Evolutionary conservation across 2,797 vertebrate genomes (phyloP).

Genomic region (Acestrorhynchus altus): DNA sequence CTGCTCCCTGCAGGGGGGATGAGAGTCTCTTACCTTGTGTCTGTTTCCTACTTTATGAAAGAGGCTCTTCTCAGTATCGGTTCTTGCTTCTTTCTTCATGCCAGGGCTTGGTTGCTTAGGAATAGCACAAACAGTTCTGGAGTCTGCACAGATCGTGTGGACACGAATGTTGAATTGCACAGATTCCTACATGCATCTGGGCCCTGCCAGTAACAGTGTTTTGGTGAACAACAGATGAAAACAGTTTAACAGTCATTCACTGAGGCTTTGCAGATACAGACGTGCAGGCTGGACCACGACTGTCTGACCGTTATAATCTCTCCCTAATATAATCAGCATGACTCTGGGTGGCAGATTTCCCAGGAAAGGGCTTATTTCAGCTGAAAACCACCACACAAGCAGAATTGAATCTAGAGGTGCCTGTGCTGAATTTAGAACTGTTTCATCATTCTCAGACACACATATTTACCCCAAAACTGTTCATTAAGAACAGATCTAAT

Average conservation of each 20-base stretch:
- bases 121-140: slow-evolving; percentile 37
- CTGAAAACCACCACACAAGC: not conserved
- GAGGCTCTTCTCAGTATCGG: not conserved
- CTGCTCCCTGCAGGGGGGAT: not conserved
- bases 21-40: not conserved
- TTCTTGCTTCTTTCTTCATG: slow-evolving; percentile 9
- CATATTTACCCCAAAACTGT: slow-evolving; percentile 20
- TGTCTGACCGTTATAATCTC: slow-evolving; percentile 34
- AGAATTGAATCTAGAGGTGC: slow-evolving; percentile 12
- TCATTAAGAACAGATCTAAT: not conserved
- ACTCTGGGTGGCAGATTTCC: not conserved
- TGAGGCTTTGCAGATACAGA: slow-evolving; percentile 23
- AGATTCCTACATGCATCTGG: slow-evolving; percentile 1
- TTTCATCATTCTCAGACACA: not conserved
- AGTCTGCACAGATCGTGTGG: slow-evolving; percentile 3
- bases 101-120: slow-evolving; percentile 35
- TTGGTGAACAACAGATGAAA: slow-evolving; percentile 36
- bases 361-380: slow-evolving; percentile 4
- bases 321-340: slow-evolving; percentile 28
- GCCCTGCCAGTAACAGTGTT: slow-evolving; percentile 1
- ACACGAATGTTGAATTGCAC: slow-evolving; percentile 9
- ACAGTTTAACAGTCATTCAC: slow-evolving; percentile 34
- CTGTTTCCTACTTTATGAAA: not conserved
- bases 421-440: slow-evolving; percentile 8
- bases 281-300: slow-evolving; percentile 4